These are phyloP conservation scores for Holothuria glaberrima DNA, from an alignment of 35 echinoderm and acorn worm species.

Conservation along the genomic window DNA sequence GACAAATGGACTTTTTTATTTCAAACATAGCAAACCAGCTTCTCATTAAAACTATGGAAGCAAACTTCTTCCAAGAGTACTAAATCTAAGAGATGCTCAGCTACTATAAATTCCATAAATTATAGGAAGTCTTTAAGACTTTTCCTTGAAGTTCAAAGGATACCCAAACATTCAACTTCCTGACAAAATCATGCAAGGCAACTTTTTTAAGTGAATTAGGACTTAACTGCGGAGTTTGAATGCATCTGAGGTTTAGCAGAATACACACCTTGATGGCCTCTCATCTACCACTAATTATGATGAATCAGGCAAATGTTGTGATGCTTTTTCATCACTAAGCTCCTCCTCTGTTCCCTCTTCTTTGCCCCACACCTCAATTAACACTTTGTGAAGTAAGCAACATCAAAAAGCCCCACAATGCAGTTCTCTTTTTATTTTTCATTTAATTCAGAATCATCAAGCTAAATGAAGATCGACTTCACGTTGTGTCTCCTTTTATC, in stretches of 20 bases:
- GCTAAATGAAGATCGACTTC: conserved; percentile 55
- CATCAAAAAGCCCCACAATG: conserved; percentile 40
- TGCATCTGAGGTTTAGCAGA: conserved; percentile 5
- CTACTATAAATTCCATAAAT: too few relatives aligned
- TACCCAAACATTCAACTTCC: too few relatives aligned
- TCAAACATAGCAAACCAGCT: too few relatives aligned
- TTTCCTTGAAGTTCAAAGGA: too few relatives aligned
- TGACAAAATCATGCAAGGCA: too few relatives aligned
- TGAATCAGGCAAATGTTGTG: conserved; percentile 33
- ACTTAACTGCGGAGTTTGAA: too few relatives aligned
- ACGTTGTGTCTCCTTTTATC: conserved; percentile 40
- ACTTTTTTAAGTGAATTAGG: too few relatives aligned
- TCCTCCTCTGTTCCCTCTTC: background rate
- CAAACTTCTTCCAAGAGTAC: too few relatives aligned
- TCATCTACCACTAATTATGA: conserved; percentile 58
- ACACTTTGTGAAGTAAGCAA: conserved; percentile 38
- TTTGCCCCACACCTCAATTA: conserved; percentile 51
- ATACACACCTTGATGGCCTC: conserved; percentile 26
- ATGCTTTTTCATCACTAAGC: conserved; percentile 41
- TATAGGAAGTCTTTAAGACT: too few relatives aligned
- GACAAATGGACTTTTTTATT: too few relatives aligned
- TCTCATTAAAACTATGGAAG: too few relatives aligned
- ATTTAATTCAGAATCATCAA: conserved; percentile 53
- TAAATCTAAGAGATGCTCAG: too few relatives aligned
- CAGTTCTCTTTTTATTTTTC: conserved; percentile 28